Base-by-base conservation (phyloP, 2,888 invertebrate species). In the Mallateleia sp. region DNA sequence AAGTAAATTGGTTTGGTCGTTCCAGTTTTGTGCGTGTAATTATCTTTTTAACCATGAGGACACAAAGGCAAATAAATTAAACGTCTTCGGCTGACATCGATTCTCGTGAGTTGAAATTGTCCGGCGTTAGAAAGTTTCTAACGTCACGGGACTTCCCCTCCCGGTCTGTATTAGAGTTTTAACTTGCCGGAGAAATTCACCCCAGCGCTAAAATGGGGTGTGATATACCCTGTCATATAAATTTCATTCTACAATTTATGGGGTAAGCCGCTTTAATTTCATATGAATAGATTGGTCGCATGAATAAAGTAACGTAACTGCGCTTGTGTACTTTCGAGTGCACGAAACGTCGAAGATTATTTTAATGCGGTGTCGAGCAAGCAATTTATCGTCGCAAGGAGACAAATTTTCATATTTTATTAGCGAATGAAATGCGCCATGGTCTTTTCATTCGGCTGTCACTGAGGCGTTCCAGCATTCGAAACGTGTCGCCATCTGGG, bases 191-290 rank as follows among this genome's bases (percentile, higher is more conserved):
- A 42, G 82, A 78, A 72, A 79, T 77, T 45, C 86, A 82, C 86
- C 86, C 82, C 79, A 74, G 25, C 71, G 58, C 56, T 78, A 69
- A 74, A 82, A 83, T 83, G 60, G 86, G 86, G 86, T 87, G 86
- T 78, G 86, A 87, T 82, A 75, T 77, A 83, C 69, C 82, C 86
- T 78, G 78, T 74, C 82, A 79, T 82, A 82, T 82, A 85, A 80
- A 85, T 85, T 85, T 85, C 86, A 81, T 81, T 78, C 78, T 56
- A 50, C 77, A 67, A 81, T 86, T 86, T 86, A 86, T 82, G 71
- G 72, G 72, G 20, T 78, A 82, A 86, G 86, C 86, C 78, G 85
- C 85, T 81, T 81, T 85, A 85, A 85, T 85, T 85, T 85, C 81
- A 75, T 75, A 85, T 85, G 85, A 85, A 85, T 85, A 85, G 75